A percentile compares a stretch with the other conserved stretches of the same genome.
These are phyloP conservation scores for Tipula confusa DNA, from an alignment of 2,888 invertebrate genomes.

Conservation along the genomic window DNA sequence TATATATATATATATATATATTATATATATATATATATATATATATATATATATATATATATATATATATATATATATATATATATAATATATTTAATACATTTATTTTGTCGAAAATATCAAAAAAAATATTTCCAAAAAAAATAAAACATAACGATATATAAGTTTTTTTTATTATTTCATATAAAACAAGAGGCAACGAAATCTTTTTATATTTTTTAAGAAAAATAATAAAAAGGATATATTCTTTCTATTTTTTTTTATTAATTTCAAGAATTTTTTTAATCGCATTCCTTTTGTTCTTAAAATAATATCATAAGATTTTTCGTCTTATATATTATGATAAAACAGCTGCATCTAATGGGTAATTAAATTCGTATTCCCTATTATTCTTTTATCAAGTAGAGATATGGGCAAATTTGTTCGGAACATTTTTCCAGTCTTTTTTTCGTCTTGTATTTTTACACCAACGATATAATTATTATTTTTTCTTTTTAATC, in stretches of 20 bases:
- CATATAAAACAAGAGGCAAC: background rate
- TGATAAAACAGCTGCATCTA: constrained; percentile 31
- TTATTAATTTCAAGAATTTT: constrained; percentile 29
- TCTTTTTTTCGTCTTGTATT: background rate
- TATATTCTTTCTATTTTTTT: constrained; percentile 22
- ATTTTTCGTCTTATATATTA: constrained; percentile 21
- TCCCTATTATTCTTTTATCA: constrained; percentile 31
- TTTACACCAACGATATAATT: constrained; percentile 21
- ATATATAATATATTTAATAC: background rate
- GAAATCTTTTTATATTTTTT: background rate
- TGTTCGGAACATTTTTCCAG: constrained; percentile 29
- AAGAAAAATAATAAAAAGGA: constrained; percentile 26
- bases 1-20: background rate
- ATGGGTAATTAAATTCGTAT: constrained; percentile 31
- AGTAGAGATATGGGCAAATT: constrained; percentile 29
- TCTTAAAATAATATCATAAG: constrained; percentile 21
- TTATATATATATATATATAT: no score
- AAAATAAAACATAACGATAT: background rate
- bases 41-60: background rate
- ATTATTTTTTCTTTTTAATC: constrained; percentile 29
- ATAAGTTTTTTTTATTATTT: background rate
- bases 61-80: background rate
- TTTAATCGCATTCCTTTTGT: constrained; percentile 31
- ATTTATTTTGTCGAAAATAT: constrained; percentile 20
- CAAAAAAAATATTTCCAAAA: background rate